Evolutionary conservation across 2,888 invertebrate species (phyloP), one percentile per base, ranked within the genome.

Genomic region (Hoplodrina blanda): DNA sequence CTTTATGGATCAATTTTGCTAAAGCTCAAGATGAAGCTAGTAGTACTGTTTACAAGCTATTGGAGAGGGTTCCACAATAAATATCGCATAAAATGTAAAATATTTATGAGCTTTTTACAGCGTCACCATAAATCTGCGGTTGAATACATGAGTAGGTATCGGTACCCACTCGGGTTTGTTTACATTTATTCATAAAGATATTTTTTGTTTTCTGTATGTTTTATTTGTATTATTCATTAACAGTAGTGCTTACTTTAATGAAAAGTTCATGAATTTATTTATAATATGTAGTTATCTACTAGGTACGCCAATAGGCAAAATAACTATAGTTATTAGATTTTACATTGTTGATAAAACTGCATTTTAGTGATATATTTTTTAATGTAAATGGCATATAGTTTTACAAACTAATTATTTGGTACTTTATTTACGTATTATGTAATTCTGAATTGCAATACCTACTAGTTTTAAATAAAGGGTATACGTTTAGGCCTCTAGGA

Each of bases 21-120:
- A 55, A 69, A 59, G 44, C 41, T n/a, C 19, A 61, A 66, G n/a
- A 60, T 30, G 2, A 19, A 52, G 15, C 57, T 17, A 46, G 19
- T 20, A 15, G 30, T 50, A 37, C 41, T 54, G 25, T 72, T 62
- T 44, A 62, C 57, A 62, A 52, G 49, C 30, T 75, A 80, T 76
- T 53, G 49, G 19, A 68, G 54, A 63, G n/a, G 69, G 59, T 56
- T 80, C 69, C 54, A 79, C 82, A 86, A 85, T 84, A 83, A 85
- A 82, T 82, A 79, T 73, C 73, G 62, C 80, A 79, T 85, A 81
- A 78, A 85, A 82, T 78, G 76, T 79, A 80, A 76, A 84, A 85
- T 87, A 87, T 89, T 87, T 86, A 86, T 77, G 81, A 76, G 67
- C 71, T 54, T 83, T 88, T 84, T 85, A 87, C 82, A 83, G 80